Evolutionary conservation across 2,888 invertebrate species (phyloP), one percentile per base, ranked within the genome.

Genomic region (Choreutis nemorana): DNA sequence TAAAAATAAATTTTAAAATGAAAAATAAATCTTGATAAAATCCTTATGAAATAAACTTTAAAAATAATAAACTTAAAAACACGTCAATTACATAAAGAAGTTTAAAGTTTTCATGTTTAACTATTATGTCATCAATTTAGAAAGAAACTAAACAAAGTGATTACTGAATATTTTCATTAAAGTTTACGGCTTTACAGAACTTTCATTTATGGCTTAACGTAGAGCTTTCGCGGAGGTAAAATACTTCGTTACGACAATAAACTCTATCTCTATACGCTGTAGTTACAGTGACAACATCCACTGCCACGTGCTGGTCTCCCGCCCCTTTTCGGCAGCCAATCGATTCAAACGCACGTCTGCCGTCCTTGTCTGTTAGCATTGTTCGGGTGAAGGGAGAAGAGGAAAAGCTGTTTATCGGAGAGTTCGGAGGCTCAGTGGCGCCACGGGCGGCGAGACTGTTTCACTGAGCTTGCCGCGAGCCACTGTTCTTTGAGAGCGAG

Each of bases 281-380:
- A 48, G 49, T 51, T 49, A 48, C 48, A 32, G 37, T 54, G 47
- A 56, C 56, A 60, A 59, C 55, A 14, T 15, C 44, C 39, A 38
- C 39, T 35, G 57, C 75, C 75, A 77, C 75, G 77, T 77, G 77
- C 63, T 75, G 48, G 37, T 37, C 54, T 55, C 65, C 72, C 75
- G 66, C 77, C 77, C 67, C 62, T 63, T 72, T 64, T 48, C 37
- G 47, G 42, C 59, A 53, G 54, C 77, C 77, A 78, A 78, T 77
- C 75, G 75, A 73, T 73, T 68, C 54, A 37, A 61, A 36, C 50
- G 52, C 36, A 54, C 45, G 37, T 66, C 45, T 33, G 45, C 49
- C 47, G 50, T 75, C 73, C 62, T 68, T 45, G 48, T 75, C 62
- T 42, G 35, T 24, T 55, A 33, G 33, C 40, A 20, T 20, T 31